A percentile compares a stretch with the other conserved stretches of the same genome.
Conservation (phyloP, 2,888 invertebrate species). For the Ophion slaviceki region DNA sequence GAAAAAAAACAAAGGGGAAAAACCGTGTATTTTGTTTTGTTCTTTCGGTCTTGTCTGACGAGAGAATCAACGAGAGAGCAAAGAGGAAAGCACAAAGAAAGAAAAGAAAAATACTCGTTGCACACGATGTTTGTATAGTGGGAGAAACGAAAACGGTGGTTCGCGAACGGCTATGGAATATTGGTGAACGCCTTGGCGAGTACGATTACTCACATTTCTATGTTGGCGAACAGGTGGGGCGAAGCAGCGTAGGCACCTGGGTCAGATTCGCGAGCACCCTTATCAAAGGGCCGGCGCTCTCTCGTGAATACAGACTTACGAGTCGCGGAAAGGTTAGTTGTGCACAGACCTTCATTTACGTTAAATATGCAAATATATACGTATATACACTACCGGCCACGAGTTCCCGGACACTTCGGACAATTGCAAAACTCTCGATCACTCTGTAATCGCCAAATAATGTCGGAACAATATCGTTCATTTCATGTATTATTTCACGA, state of each 20-base stretch:
- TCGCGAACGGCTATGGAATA: slow-evolving; percentile 64
- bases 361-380: slow-evolving; percentile 56
- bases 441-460: too few species aligned
- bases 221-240: slow-evolving; percentile 91
- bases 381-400: not conserved
- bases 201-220: slow-evolving; percentile 72
- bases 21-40: slow-evolving; percentile 69
- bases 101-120: slow-evolving; percentile 38
- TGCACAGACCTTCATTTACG: slow-evolving; percentile 77
- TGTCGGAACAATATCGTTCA: too few species aligned
- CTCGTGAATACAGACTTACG: slow-evolving; percentile 84
- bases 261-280: slow-evolving; percentile 97
- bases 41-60: slow-evolving; percentile 55
- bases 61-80: slow-evolving; percentile 38
- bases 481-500: too few species aligned
- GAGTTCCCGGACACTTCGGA: too few species aligned
- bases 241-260: slow-evolving; percentile 92
- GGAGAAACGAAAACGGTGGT: slow-evolving; percentile 12
- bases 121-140: not conserved
- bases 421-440: too few species aligned
- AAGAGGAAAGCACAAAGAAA: slow-evolving; percentile 5
- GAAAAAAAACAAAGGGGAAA: slow-evolving; percentile 9
- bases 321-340: slow-evolving; percentile 83
- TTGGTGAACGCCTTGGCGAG: slow-evolving; percentile 50
- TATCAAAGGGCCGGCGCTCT: slow-evolving; percentile 97